These are phyloP conservation scores for Mormoops blainvillei DNA, from an alignment of 2,113 vertebrate species.

Conservation along the genomic window DNA sequence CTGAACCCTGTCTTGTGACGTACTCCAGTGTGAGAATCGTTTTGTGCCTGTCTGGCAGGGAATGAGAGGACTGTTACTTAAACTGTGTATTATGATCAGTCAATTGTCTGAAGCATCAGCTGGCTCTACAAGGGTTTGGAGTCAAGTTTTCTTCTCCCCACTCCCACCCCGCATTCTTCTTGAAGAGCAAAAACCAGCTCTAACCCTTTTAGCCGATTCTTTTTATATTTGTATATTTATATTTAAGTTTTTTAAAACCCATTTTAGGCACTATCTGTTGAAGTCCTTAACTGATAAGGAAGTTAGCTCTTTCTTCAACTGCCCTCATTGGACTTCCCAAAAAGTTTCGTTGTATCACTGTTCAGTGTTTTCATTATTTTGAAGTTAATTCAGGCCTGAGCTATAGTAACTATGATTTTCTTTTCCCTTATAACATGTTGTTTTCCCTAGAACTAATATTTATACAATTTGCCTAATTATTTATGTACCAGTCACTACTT, in stretches of 20 bases:
- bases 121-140: not conserved
- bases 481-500: not conserved
- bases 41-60: not conserved
- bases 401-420: not conserved
- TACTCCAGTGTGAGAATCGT: not conserved
- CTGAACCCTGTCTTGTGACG: not conserved
- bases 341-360: not conserved
- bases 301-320: not conserved
- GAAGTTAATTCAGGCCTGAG: not conserved
- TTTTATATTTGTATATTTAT: not conserved
- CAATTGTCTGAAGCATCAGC: not conserved
- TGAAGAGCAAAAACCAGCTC: not conserved
- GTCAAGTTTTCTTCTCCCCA: not conserved
- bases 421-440: not conserved
- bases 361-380: not conserved
- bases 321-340: not conserved
- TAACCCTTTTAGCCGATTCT: not conserved
- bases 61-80: not conserved
- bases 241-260: not conserved
- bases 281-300: not conserved
- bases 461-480: not conserved
- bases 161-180: not conserved
- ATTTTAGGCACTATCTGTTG: not conserved
- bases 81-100: not conserved
- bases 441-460: not conserved